These are phyloP conservation scores for Cygnus olor DNA, from an alignment of 2,797 vertebrate species.

Conservation along the genomic window DNA sequence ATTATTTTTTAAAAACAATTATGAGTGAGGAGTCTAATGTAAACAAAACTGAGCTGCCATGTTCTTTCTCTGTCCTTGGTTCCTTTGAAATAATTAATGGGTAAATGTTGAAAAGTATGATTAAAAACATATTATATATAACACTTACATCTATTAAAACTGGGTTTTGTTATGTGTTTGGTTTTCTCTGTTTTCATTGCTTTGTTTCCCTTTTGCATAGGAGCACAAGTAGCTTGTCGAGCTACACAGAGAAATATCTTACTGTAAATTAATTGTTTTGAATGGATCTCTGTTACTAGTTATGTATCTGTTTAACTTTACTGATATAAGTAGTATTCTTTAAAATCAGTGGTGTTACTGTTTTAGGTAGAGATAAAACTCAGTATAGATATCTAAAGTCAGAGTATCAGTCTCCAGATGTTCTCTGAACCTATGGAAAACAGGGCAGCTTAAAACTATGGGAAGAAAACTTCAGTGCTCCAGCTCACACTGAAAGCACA, in stretches of 20 bases:
- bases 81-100: neutral
- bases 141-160: neutral
- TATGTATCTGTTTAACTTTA: neutral
- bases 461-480: neutral
- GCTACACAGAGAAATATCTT: neutral
- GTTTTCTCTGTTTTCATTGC: neutral
- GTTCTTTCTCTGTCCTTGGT: neutral
- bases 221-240: neutral
- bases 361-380: neutral
- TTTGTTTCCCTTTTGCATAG: neutral
- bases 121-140: neutral
- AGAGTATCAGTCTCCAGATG: neutral
- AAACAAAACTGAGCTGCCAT: neutral
- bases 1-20: neutral
- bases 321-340: neutral
- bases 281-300: neutral
- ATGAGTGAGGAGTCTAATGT: neutral
- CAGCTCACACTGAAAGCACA: neutral
- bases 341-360: neutral
- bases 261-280: neutral
- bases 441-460: neutral
- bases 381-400: neutral
- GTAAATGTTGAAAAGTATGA: neutral
- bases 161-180: neutral
- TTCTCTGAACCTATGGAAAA: neutral